Evolutionary conservation across 2,888 invertebrate species (phyloP), one percentile per base, ranked within the genome.

Genomic region (Pristionchus entomophagus): DNA sequence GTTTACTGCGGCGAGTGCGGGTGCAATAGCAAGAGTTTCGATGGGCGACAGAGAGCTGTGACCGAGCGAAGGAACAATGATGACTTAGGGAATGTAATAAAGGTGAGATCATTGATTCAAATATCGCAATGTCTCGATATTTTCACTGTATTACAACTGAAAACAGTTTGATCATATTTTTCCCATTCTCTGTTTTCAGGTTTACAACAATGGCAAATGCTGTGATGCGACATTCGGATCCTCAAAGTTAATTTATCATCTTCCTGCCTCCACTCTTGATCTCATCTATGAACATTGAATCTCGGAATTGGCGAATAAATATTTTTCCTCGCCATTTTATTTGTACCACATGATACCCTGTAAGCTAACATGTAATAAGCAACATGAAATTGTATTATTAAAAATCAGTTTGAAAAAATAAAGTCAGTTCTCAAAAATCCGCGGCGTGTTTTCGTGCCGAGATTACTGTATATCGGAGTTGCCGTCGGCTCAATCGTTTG

Each of bases 151-250:
- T 45, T 10, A 45, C 6, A 10, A 45, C 14, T 14, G 45, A 45
- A 14, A 10, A 45, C 45, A 45, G 6, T 45, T 45, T 45, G 45
- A 45, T 10, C 6, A 45, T 10, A 41, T 22, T 69, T 32, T 32
- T 29, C 12, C 65, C 29, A 35, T 10, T 10, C 1, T 10, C 2
- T 53, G n/a, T 35, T 81, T 83, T 0, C 62, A 83, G 83, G 83
- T 83, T 8, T 29, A 83, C 45, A 41, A 17, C 2, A 45, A 38
- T n/a, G 65, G 65, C 5, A 62, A 45, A 10, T 83, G 83, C 19
- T 83, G 83, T 45, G 83, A 83, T 35, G 49, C 38, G 3, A 45
- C 83, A 45, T 83, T 83, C 83, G 83, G 65, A 6, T 45, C 26
- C 4, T 59, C 83, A 14, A 32, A 32, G n/a, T 32, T 83, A 17